Percentiles rank a stretch among this genome's conserved stretches.
phyloP scores from a whole-genome alignment of 2,888 invertebrate species.

The Volucella bombylans region DNA sequence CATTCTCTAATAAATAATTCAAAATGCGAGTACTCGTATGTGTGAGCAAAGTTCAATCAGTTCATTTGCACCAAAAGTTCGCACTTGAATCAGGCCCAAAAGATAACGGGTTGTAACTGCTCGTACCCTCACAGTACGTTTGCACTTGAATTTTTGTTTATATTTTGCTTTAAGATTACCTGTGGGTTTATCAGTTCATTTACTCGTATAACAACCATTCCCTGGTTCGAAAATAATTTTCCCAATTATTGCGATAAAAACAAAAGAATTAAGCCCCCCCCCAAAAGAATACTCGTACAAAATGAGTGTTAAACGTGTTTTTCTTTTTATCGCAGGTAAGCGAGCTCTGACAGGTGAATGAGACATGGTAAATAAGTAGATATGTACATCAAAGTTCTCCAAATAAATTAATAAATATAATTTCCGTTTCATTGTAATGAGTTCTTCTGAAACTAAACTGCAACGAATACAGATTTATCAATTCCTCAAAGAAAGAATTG shows the following conservation, averaged over 20 bases:
- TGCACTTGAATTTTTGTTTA: conserved; percentile 42
- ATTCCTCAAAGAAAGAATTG: no score
- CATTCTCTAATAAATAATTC: neutral
- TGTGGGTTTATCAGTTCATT: conserved; percentile 35
- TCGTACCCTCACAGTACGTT: conserved; percentile 4
- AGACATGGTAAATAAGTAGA: no score
- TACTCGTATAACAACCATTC: conserved; percentile 4
- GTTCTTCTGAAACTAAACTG: no score
- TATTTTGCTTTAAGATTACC: conserved; percentile 21
- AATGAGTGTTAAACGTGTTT: no score
- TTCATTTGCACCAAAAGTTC: conserved; percentile 40
- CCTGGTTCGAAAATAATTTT: conserved; percentile 12
- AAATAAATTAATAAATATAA: no score
- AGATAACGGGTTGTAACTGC: neutral
- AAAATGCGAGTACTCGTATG: conserved; percentile 1
- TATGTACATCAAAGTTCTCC: no score
- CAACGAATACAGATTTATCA: no score
- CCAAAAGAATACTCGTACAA: neutral
- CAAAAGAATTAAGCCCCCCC: neutral
- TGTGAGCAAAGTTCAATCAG: conserved; percentile 17
- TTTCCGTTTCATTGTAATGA: no score
- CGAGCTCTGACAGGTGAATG: no score
- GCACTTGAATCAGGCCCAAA: conserved; percentile 18
- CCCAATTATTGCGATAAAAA: conserved; percentile 13
- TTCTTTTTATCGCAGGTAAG: no score